Evolutionary conservation across 2,888 invertebrate genomes (phyloP).

Genomic region (Clanis bilineata): DNA sequence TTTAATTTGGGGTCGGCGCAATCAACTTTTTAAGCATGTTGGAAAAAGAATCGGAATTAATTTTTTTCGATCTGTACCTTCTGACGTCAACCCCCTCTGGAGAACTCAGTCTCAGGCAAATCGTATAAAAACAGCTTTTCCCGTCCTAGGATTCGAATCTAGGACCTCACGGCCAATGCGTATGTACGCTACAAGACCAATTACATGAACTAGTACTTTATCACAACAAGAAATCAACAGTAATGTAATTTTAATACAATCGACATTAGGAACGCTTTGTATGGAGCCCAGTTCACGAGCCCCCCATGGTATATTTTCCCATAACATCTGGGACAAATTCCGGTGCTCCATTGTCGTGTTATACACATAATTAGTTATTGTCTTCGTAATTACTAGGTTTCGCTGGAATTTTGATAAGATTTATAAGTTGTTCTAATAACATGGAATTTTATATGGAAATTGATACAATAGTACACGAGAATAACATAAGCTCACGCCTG

Average conservation of each 20-base stretch:
- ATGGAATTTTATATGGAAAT: neutral
- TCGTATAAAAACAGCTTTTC: too few species aligned
- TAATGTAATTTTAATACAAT: conserved; percentile 8
- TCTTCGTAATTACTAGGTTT: conserved; percentile 15
- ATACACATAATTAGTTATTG: conserved; percentile 34
- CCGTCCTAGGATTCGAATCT: too few species aligned
- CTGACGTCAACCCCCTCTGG: too few species aligned
- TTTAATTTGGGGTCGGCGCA: neutral
- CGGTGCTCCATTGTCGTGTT: conserved; percentile 38
- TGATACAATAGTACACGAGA: neutral
- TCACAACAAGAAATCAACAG: conserved; percentile 1
- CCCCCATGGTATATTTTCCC: conserved; percentile 41
- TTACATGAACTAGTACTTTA: too few species aligned
- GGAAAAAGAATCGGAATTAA: too few species aligned
- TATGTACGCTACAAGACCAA: too few species aligned
- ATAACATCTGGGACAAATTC: conserved; percentile 43
- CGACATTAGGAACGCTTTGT: neutral
- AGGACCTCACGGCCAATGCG: too few species aligned
- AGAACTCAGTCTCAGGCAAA: too few species aligned
- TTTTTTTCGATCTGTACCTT: too few species aligned
- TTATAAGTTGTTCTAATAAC: neutral
- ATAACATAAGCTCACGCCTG: too few species aligned
- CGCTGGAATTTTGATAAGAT: neutral
- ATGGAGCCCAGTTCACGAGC: neutral
- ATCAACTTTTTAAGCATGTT: neutral